Evolutionary conservation across 2,113 vertebrate genomes (phyloP), one percentile per base, ranked within the genome.

Genomic region (Meleagris gallopavo): DNA sequence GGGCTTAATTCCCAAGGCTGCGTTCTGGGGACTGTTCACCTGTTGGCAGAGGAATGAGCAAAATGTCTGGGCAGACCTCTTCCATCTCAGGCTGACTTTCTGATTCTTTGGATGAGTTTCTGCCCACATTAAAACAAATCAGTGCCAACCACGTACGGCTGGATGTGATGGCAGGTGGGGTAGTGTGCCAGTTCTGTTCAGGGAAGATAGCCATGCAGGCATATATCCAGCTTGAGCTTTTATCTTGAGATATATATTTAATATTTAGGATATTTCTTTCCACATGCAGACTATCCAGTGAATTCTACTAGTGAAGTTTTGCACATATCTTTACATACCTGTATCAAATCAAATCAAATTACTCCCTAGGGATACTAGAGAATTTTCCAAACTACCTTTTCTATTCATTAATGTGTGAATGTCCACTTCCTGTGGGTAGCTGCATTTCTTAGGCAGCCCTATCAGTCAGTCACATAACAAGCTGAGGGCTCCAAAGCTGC

Each of bases 401-500:
- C 83, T 80, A 77, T 74, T 67, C 79, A 67, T 50, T 52, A 30
- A n/a, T 0, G 2, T 88, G 70, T 48, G 80, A 86, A 77, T 61
- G 57, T 86, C 86, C 86, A 57, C 46, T 74, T 91, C 88, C 79
- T 78, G 46, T 83, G 88, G 64, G 64, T 67, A 86, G n/a, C 79
- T 86, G 13, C 50, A 13, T 71, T 77, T 89, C 76, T 81, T 67
- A 72, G 65, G 20, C 79, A 81, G 50, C 13, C 70, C 65, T 77
- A 75, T 83, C 83, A 77, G 74, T 83, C 89, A 83, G 64, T 88
- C 69, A 50, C 82, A 66, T 32, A 61, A 61, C 0, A 17, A 75
- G 67, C 85, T 76, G 76, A 93, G 91, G 89, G 89, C 91, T 81
- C 18, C 79, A 95, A 72, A 83, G 29, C 73, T 55, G 61, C 43